These are phyloP conservation scores for Strix occidentalis DNA, from an alignment of 2,797 vertebrate species.

Conservation along the genomic window DNA sequence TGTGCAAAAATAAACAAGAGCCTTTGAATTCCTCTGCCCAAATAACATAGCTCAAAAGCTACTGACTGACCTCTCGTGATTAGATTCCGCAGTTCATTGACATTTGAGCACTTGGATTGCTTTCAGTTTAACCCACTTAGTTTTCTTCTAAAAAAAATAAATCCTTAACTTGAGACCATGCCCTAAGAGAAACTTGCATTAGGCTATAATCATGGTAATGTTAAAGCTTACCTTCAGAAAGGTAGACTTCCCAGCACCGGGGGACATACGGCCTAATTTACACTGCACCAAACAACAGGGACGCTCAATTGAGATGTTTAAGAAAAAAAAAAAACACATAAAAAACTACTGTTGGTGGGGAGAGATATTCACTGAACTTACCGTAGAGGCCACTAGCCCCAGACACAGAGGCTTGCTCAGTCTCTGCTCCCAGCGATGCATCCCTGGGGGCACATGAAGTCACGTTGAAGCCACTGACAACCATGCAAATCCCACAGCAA, in stretches of 20 bases:
- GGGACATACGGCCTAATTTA: neutral
- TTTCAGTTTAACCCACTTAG: neutral
- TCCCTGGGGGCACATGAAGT: neutral
- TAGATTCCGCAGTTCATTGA: neutral
- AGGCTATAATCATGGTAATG: slow-evolving; percentile 6
- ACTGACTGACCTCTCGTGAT: neutral
- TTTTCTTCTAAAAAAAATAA: slow-evolving; percentile 52
- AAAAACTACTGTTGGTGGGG: neutral
- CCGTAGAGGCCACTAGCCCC: neutral
- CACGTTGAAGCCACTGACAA: rapidly evolving
- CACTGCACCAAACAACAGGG: neutral
- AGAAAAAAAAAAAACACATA: too few species aligned
- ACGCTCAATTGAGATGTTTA: neutral
- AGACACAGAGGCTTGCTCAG: neutral
- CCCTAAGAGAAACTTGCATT: slow-evolving; percentile 19
- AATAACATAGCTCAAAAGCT: neutral
- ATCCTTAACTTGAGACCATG: slow-evolving; percentile 42
- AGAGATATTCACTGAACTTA: neutral
- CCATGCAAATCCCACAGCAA: neutral
- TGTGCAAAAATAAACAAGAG: neutral
- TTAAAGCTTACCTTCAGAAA: slow-evolving; percentile 49
- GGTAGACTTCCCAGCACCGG: neutral
- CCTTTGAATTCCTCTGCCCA: neutral
- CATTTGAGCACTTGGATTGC: neutral
- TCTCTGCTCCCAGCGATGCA: neutral